phyloP scores from a whole-genome alignment of 2,113 vertebrate genomes.

The Macquaria australasica region DNA sequence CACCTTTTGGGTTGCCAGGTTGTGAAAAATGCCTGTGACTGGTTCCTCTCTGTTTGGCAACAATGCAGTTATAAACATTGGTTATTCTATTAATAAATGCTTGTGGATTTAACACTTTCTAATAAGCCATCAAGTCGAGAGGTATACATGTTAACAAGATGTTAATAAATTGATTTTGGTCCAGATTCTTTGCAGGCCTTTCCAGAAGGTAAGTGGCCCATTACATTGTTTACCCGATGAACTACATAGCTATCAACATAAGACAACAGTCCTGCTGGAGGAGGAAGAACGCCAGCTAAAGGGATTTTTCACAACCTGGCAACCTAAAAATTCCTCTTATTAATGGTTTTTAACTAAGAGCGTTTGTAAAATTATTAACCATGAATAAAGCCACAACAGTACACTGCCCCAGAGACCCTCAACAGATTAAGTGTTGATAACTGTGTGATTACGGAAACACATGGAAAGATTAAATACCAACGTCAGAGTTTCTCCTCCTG shows the following conservation, averaged over 20 bases:
- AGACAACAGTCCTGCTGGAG: background rate
- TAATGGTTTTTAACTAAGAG: background rate
- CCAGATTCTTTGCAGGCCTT: background rate
- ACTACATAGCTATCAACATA: no score
- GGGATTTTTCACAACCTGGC: background rate
- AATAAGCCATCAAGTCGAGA: background rate
- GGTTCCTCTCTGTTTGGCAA: background rate
- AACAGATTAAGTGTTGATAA: background rate
- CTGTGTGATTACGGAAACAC: conserved; percentile 47
- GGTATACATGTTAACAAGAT: background rate
- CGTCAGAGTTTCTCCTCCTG: conserved; percentile 50
- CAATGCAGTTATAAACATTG: background rate
- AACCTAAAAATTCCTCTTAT: background rate
- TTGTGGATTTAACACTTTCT: background rate
- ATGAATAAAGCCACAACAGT: background rate
- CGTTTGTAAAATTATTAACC: background rate
- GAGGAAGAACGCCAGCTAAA: background rate
- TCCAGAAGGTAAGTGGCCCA: background rate
- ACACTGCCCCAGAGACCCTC: background rate
- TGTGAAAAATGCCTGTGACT: background rate
- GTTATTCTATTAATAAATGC: background rate
- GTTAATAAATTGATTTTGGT: background rate
- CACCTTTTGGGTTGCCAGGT: background rate
- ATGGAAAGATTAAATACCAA: conserved; percentile 69
- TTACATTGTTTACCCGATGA: background rate